These are phyloP conservation scores for Zygothrica quintamaculata DNA, from an alignment of 2,888 invertebrate genomes.

Conservation along the genomic window DNA sequence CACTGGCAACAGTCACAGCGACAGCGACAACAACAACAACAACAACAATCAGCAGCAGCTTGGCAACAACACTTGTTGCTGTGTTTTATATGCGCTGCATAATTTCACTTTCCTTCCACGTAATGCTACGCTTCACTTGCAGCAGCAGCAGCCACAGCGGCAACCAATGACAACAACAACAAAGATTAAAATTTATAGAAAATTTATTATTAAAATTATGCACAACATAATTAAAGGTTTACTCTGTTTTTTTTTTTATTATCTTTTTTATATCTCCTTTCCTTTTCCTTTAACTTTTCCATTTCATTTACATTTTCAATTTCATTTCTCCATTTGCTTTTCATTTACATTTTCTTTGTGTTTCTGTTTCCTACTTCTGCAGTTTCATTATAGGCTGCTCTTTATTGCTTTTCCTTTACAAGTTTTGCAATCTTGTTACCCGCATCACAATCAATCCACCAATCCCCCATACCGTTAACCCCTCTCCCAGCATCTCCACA, in stretches of 20 bases:
- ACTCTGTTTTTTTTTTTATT: neutral
- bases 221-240: conserved; percentile 21
- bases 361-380: too few relatives aligned
- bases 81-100: conserved; percentile 60
- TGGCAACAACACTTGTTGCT: conserved; percentile 38
- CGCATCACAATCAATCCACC: neutral
- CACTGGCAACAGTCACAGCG: conserved; percentile 8
- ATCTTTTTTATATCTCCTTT: conserved; percentile 1
- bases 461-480: conserved; percentile 2
- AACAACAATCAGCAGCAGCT: conserved; percentile 15
- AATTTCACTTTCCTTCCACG: conserved; percentile 79
- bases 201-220: conserved; percentile 75
- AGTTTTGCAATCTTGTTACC: neutral
- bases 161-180: conserved; percentile 10
- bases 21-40: conserved; percentile 15
- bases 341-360: too few relatives aligned
- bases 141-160: conserved; percentile 16
- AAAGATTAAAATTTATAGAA: conserved; percentile 63
- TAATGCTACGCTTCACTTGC: conserved; percentile 80
- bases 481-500: neutral
- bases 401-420: conserved; percentile 1
- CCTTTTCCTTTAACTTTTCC: neutral
- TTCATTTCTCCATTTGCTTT: too few relatives aligned
- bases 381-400: too few relatives aligned
- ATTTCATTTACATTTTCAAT: too few relatives aligned